phyloP scores from a whole-genome alignment of 2,113 vertebrate genomes.

The Vireo altiloquus region DNA sequence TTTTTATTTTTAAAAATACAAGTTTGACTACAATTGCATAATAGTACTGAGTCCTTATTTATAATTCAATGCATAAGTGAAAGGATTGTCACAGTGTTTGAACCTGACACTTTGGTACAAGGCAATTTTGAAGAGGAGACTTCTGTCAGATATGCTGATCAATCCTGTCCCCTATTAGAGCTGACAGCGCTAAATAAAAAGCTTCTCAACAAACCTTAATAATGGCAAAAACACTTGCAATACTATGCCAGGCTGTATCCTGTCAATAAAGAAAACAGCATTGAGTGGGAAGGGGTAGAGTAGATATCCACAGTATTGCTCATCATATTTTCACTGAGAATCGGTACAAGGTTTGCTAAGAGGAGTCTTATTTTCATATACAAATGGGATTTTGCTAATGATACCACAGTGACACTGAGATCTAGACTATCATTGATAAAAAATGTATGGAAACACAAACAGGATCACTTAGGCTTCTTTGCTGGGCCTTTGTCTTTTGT shows the following conservation, averaged over 20 bases:
- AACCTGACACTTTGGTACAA: slow-evolving; percentile 33
- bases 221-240: background rate
- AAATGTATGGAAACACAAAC: background rate
- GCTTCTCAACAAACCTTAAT: slow-evolving; percentile 47
- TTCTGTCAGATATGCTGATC: slow-evolving; percentile 44
- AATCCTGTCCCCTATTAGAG: slow-evolving; percentile 24
- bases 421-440: background rate
- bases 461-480: background rate
- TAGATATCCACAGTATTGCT: background rate
- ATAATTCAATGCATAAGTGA: background rate
- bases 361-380: background rate
- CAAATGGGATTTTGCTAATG: background rate
- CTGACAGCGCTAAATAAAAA: slow-evolving; percentile 58
- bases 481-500: background rate
- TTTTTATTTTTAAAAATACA: background rate
- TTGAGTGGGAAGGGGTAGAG: background rate
- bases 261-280: background rate
- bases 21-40: background rate
- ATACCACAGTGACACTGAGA: background rate
- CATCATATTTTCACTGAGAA: background rate
- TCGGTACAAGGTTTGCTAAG: background rate
- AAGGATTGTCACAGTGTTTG: slow-evolving; percentile 5
- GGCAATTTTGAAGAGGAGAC: slow-evolving; percentile 24
- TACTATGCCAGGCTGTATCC: background rate
- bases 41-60: background rate